A percentile compares a stretch with the other conserved stretches of the same genome.
Evolutionary conservation across 1,140 invertebrate species (phyloP).

Genomic region (Carposina sasakii): DNA sequence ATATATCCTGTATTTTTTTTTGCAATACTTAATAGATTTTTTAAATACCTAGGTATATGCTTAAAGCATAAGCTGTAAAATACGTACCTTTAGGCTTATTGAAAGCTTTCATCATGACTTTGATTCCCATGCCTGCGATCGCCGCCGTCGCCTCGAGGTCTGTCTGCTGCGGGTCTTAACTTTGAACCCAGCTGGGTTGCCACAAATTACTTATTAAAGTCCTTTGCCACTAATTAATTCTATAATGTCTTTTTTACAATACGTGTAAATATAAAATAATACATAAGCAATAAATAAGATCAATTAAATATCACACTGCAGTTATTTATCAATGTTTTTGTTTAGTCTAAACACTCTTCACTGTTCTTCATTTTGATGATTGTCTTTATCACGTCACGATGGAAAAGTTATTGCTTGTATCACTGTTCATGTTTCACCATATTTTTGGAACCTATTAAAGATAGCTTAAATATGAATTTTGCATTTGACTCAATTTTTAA

Average conservation of each 20-base stretch:
- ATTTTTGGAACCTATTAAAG: slow-evolving; percentile 22
- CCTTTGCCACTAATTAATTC: neutral
- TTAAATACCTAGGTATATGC: too few species aligned
- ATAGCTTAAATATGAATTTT: slow-evolving; percentile 25
- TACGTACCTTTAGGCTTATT: slow-evolving; percentile 72
- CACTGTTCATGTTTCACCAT: slow-evolving; percentile 45
- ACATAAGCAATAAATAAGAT: slow-evolving; percentile 50
- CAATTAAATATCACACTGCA: slow-evolving; percentile 64
- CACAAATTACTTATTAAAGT: neutral
- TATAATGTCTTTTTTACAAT: slow-evolving; percentile 7
- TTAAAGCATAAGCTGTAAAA: too few species aligned
- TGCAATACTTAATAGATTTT: too few species aligned
- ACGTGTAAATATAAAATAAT: slow-evolving; percentile 18
- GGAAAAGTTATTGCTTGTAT: slow-evolving; percentile 35
- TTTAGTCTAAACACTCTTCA: slow-evolving; percentile 65
- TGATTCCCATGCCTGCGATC: slow-evolving; percentile 73
- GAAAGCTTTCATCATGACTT: slow-evolving; percentile 74
- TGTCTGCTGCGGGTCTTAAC: neutral
- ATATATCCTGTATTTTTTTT: too few species aligned
- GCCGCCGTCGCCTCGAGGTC: slow-evolving; percentile 42
- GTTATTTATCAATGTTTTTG: slow-evolving; percentile 22
- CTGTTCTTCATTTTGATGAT: slow-evolving; percentile 67
- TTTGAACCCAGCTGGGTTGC: neutral
- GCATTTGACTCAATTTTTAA: slow-evolving; percentile 37
- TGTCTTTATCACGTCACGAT: slow-evolving; percentile 53